Evolutionary conservation across 2,797 vertebrate species (phyloP).

Genomic region (Lepilemur ruficaudatus): DNA sequence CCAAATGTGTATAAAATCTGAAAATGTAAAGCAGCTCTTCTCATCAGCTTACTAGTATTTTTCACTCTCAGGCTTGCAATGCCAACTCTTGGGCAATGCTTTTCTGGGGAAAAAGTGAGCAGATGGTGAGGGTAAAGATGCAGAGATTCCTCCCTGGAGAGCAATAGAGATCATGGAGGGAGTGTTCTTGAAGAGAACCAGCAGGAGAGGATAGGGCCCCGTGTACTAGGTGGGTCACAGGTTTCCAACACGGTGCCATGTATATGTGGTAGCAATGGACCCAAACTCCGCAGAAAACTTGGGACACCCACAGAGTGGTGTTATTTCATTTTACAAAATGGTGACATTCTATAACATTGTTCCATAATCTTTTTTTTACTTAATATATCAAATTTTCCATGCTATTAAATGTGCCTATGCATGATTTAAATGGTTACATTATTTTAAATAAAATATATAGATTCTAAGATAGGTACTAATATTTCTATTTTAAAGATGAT

Average conservation of each 20-base stretch:
- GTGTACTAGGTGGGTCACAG: not conserved
- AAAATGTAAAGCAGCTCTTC: not conserved
- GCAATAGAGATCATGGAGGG: not conserved
- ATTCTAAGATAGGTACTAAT: not conserved
- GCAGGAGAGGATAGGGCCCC: not conserved
- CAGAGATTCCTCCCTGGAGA: not conserved
- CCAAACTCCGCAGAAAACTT: not conserved
- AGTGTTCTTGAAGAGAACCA: not conserved
- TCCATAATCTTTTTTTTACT: not conserved
- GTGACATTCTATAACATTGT: not conserved
- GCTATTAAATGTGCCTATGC: not conserved
- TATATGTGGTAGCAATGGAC: not conserved
- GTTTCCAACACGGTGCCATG: not conserved
- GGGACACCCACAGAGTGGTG: not conserved
- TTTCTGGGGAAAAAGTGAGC: not conserved
- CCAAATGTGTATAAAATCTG: not conserved
- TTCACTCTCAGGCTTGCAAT: not conserved
- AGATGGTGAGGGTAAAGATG: not conserved
- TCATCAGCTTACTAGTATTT: not conserved
- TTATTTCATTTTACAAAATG: not conserved
- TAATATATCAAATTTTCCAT: not conserved
- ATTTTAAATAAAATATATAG: not conserved
- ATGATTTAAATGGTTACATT: not conserved
- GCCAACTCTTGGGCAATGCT: not conserved
- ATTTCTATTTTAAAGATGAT: conserved; percentile 20